Percentiles rank a stretch among this genome's conserved stretches.
Conservation (phyloP, 2,113 vertebrate genomes). For the Poecile atricapillus region DNA sequence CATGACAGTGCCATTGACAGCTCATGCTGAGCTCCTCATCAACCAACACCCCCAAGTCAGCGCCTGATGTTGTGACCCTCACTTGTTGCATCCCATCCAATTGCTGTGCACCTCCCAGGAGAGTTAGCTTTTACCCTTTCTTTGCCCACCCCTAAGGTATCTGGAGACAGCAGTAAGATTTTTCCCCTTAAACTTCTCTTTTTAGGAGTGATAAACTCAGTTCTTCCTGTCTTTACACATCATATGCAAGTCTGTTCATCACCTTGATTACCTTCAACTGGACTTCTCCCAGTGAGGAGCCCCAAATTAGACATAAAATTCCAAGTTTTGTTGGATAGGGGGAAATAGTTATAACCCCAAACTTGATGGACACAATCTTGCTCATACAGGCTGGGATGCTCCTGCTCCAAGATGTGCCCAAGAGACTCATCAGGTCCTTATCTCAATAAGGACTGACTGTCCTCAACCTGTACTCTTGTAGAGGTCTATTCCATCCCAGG, state of each 20-base stretch:
- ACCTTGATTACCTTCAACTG: neutral
- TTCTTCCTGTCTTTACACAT: neutral
- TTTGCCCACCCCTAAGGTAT: neutral
- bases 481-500: neutral
- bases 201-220: neutral
- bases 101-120: accelerated
- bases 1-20: neutral
- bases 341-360: neutral
- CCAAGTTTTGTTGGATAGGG: neutral
- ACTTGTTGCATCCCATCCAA: accelerated
- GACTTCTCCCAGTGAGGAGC: neutral
- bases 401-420: neutral
- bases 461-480: neutral
- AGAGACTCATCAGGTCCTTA: neutral
- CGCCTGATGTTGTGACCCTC: neutral
- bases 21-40: neutral
- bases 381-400: neutral
- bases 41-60: neutral
- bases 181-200: neutral
- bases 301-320: neutral
- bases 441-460: neutral
- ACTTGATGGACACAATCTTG: neutral
- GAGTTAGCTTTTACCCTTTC: neutral
- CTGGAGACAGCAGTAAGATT: neutral
- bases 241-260: neutral